These are phyloP conservation scores for Turritopsis dohrnii DNA, from an alignment of 30 jellyfish, hydroid and myxozoan species.

Conservation along the genomic window DNA sequence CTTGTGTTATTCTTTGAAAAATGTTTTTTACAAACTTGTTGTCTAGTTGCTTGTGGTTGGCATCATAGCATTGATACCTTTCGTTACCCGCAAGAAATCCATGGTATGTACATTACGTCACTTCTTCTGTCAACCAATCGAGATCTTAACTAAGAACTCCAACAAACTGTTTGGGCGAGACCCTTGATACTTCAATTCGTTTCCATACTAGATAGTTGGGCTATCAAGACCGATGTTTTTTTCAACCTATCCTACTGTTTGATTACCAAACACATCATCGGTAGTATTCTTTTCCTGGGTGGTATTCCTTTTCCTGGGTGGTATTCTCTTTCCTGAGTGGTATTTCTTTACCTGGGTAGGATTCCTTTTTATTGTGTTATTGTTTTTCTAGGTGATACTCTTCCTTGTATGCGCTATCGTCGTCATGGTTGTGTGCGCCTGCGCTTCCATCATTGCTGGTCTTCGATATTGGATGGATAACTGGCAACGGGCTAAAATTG, in stretches of 20 bases:
- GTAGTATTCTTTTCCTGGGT: conserved; percentile 17
- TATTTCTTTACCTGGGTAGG: no score
- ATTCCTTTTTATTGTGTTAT: no score
- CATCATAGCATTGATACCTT: background rate
- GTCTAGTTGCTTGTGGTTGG: conserved; percentile 33
- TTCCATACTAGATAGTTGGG: no score
- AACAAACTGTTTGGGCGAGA: no score
- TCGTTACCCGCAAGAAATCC: conserved; percentile 1
- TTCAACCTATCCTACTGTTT: background rate
- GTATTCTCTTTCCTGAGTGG: no score
- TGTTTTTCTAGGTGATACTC: conserved; percentile 30
- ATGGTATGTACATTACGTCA: background rate
- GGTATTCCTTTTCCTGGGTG: conserved; percentile 38
- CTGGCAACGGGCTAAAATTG: conserved; percentile 46
- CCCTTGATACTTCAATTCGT: no score
- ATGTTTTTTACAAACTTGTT: background rate
- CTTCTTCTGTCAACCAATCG: background rate
- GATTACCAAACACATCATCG: background rate
- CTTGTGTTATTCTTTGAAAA: no score
- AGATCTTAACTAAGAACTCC: no score
- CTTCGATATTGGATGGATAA: conserved; percentile 71
- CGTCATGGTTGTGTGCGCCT: conserved; percentile 67
- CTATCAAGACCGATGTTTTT: no score
- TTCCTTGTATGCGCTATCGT: conserved; percentile 49
- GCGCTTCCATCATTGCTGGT: conserved; percentile 58